phyloP scores from a whole-genome alignment of 2,113 vertebrate genomes.

The Vicugna pacos region DNA sequence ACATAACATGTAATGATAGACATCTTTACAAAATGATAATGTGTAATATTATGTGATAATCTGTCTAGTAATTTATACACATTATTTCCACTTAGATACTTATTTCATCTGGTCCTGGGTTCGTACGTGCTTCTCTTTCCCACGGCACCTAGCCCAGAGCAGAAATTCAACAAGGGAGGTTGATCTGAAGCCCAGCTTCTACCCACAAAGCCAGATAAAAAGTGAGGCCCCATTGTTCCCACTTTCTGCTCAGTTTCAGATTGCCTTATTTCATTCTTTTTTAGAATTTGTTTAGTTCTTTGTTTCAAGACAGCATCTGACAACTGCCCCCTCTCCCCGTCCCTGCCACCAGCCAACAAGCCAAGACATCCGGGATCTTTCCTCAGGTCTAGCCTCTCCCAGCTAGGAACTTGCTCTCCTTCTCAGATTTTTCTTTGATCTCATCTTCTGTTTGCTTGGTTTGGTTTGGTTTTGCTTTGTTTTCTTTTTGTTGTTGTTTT shows the following conservation, averaged over 20 bases:
- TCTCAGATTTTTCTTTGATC: neutral
- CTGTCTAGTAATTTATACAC: neutral
- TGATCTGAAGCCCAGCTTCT: neutral
- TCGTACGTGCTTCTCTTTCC: neutral
- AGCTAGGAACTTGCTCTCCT: neutral
- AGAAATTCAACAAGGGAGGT: neutral
- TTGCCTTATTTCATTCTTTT: neutral
- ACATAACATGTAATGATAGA: too few species aligned
- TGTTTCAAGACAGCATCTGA: neutral
- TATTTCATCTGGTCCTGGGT: neutral
- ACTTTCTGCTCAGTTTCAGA: neutral
- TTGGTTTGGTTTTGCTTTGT: too few species aligned
- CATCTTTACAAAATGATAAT: neutral
- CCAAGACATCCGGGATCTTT: rapidly evolving
- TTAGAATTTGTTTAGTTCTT: neutral
- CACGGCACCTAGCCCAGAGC: neutral
- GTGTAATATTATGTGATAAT: neutral
- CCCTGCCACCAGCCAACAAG: too few species aligned
- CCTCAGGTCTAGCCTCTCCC: neutral
- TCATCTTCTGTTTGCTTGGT: neutral
- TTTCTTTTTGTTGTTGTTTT: neutral
- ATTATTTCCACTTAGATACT: neutral
- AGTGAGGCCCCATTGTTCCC: neutral
- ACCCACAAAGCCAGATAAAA: neutral
- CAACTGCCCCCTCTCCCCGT: too few species aligned